Percentiles rank a stretch among this genome's conserved stretches.
phyloP scores from a whole-genome alignment of 2,888 invertebrate genomes.

The Phyllotreta striolata region DNA sequence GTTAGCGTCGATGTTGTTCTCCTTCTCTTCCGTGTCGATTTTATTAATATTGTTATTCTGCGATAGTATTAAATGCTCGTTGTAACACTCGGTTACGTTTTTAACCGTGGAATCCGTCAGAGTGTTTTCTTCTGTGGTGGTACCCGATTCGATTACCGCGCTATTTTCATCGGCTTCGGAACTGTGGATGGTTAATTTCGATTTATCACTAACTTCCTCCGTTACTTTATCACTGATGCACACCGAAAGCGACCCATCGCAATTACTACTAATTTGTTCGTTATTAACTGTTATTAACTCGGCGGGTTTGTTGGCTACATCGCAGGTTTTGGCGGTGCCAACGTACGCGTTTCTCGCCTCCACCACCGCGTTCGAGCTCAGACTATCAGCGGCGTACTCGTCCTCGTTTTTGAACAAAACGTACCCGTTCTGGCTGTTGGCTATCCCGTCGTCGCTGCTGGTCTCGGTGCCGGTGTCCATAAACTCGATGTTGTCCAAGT shows the following conservation, averaged over 20 bases:
- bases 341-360: slow-evolving; percentile 43
- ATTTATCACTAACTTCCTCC: slow-evolving; percentile 42
- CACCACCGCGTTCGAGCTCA: slow-evolving; percentile 52
- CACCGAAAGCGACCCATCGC: background rate
- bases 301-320: slow-evolving; percentile 53
- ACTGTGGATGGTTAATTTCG: too few relatives aligned
- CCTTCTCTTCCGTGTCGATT: slow-evolving; percentile 27
- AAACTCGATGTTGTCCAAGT: slow-evolving; percentile 82
- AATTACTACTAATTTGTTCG: too few relatives aligned
- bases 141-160: slow-evolving; percentile 64
- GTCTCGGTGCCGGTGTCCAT: slow-evolving; percentile 88
- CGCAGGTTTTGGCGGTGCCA: slow-evolving; percentile 37
- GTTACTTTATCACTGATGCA: background rate
- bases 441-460: slow-evolving; percentile 70
- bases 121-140: slow-evolving; percentile 69
- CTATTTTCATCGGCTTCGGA: slow-evolving; percentile 63
- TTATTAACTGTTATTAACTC: slow-evolving; percentile 48
- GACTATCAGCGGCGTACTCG: slow-evolving; percentile 57
- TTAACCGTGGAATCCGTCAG: slow-evolving; percentile 61
- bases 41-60: slow-evolving; percentile 13
- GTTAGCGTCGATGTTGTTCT: slow-evolving; percentile 44
- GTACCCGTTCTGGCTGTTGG: slow-evolving; percentile 71
- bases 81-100: slow-evolving; percentile 54
- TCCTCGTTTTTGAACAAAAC: slow-evolving; percentile 70
- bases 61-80: slow-evolving; percentile 32